Evolutionary conservation across 1,140 invertebrate species (phyloP).

Genomic region (Drosophila cardini): DNA sequence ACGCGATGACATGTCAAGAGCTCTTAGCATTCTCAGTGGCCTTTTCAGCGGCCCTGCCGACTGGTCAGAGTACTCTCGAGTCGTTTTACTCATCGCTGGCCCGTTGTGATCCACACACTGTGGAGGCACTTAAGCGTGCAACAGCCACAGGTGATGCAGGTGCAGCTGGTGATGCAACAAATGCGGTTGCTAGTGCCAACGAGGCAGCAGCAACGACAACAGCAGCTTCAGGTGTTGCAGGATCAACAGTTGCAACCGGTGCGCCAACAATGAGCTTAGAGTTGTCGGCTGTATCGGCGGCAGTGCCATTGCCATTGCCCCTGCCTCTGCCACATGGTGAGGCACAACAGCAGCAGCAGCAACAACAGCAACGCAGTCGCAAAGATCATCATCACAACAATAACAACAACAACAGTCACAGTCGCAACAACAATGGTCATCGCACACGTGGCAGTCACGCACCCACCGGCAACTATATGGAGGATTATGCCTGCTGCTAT

Average conservation of each 20-base stretch:
- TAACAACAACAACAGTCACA: conserved; percentile 52
- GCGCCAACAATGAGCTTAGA: conserved; percentile 11
- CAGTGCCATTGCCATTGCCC: conserved; percentile 25
- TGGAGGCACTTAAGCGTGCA: conserved; percentile 68
- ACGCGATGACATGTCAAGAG: conserved; percentile 95
- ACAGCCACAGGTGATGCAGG: conserved; percentile 23
- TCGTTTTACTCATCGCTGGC: conserved; percentile 92
- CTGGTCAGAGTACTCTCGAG: conserved; percentile 92
- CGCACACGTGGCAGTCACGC: conserved; percentile 32
- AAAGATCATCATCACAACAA: conserved; percentile 54
- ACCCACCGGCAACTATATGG: conserved; percentile 85
- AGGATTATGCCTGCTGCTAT: conserved; percentile 90
- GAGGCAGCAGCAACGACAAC: background rate
- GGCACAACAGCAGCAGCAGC: conserved; percentile 8
- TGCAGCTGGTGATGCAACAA: conserved; percentile 23
- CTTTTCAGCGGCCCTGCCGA: conserved; percentile 94
- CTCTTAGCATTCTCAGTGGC: conserved; percentile 95
- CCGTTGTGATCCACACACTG: conserved; percentile 85
- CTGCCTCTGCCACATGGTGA: conserved; percentile 10
- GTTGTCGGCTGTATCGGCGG: conserved; percentile 39
- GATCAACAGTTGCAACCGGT: background rate
- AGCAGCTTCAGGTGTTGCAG: conserved; percentile 1
- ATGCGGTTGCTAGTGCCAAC: background rate
- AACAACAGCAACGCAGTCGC: conserved; percentile 37
- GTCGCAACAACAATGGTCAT: conserved; percentile 56